These are phyloP conservation scores for Lamprologus speciosus DNA, from an alignment of 2,113 vertebrate genomes.

Conservation along the genomic window DNA sequence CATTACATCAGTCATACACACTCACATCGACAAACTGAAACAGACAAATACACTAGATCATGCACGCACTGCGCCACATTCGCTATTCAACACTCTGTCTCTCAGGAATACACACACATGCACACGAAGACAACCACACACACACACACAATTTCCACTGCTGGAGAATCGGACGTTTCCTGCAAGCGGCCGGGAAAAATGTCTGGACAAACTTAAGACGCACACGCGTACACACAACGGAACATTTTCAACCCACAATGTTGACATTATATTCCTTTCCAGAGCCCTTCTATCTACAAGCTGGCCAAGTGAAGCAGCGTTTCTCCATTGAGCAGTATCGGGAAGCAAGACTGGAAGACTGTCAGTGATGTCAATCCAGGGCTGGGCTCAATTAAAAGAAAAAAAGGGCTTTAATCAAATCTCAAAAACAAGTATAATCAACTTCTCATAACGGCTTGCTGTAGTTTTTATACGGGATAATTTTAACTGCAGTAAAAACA, in stretches of 20 bases:
- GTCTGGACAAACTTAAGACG: conserved; percentile 61
- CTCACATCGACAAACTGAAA: background rate
- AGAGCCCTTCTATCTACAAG: conserved; percentile 20
- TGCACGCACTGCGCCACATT: background rate
- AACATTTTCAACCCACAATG: conserved; percentile 66
- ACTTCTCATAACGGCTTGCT: background rate
- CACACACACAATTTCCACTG: conserved; percentile 44
- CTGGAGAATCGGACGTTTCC: conserved; percentile 52
- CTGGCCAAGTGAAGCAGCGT: conserved; percentile 44
- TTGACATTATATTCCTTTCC: conserved; percentile 65
- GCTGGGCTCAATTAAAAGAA: background rate
- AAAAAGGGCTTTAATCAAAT: background rate
- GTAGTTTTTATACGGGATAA: background rate
- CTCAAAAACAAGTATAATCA: background rate
- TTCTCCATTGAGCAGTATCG: conserved; percentile 23
- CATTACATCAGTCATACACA: conserved; percentile 56
- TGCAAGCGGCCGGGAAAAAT: conserved; percentile 43
- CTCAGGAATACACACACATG: background rate
- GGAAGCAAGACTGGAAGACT: conserved; percentile 6
- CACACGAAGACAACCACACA: background rate
- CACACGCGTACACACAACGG: conserved; percentile 35
- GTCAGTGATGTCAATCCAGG: conserved; percentile 16
- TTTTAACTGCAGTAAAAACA: background rate
- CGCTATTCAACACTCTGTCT: background rate
- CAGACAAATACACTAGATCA: background rate